Percentiles rank a stretch among this genome's conserved stretches.
phyloP scores from a whole-genome alignment of 2,113 vertebrate species.

The Noturus placidus region DNA sequence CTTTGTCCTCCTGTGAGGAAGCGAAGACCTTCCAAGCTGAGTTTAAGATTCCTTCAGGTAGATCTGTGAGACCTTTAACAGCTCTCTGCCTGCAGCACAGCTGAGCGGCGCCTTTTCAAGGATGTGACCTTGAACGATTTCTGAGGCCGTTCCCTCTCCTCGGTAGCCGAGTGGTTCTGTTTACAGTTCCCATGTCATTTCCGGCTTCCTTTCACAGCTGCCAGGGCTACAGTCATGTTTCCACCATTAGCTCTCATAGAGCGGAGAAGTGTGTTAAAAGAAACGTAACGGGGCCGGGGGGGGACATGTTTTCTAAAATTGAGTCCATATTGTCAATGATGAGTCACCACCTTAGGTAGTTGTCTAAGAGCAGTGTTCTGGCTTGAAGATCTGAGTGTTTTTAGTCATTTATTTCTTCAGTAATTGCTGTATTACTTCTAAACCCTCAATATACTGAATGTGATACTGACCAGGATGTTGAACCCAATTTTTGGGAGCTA shows the following conservation, averaged over 20 bases:
- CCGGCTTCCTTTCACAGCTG: constrained; percentile 13
- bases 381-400: neutral
- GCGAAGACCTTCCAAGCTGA: neutral
- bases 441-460: neutral
- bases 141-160: neutral
- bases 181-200: constrained; percentile 22
- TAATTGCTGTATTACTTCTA: neutral
- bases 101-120: neutral
- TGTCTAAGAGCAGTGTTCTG: neutral
- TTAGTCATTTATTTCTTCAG: neutral
- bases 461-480: neutral
- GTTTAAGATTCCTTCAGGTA: constrained; percentile 10
- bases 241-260: constrained; percentile 1
- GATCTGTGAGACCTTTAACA: constrained; percentile 1
- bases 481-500: neutral
- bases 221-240: constrained; percentile 31
- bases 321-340: constrained; percentile 1
- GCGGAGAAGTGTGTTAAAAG: constrained; percentile 8
- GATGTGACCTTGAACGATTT: neutral
- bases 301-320: neutral
- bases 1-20: neutral
- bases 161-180: constrained; percentile 5
- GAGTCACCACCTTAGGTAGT: neutral
- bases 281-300: neutral
- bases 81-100: neutral